These are phyloP conservation scores for Herminia tarsipennalis DNA, from an alignment of 2,888 invertebrate genomes.

Conservation along the genomic window DNA sequence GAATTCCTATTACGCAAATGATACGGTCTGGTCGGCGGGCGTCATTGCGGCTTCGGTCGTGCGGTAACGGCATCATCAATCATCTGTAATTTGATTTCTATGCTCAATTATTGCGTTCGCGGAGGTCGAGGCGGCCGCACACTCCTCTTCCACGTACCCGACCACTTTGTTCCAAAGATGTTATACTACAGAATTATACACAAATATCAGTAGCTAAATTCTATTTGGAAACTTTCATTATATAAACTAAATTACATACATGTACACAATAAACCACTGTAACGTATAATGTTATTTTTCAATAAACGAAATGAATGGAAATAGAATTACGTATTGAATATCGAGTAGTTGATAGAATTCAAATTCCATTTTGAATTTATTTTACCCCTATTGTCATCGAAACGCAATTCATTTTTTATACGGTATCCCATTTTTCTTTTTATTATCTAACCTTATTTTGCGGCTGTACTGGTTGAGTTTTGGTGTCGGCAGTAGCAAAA, in stretches of 20 bases:
- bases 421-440: conserved; percentile 35
- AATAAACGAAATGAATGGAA: conserved; percentile 21
- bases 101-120: conserved; percentile 85
- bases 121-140: conserved; percentile 75
- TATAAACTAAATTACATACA: neutral
- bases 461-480: conserved; percentile 43
- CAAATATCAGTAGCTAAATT: conserved; percentile 39
- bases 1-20: conserved; percentile 79
- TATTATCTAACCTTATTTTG: conserved; percentile 57
- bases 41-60: conserved; percentile 80
- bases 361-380: conserved; percentile 20
- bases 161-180: conserved; percentile 55
- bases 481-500: conserved; percentile 51
- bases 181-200: conserved; percentile 42
- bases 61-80: conserved; percentile 85
- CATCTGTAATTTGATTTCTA: conserved; percentile 86
- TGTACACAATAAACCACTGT: neutral
- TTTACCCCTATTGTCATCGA: conserved; percentile 30
- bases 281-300: conserved; percentile 1
- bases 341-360: conserved; percentile 10
- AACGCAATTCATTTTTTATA: conserved; percentile 40
- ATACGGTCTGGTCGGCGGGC: conserved; percentile 73
- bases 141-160: conserved; percentile 66
- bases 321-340: conserved; percentile 18
- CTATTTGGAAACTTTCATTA: conserved; percentile 8